Base-by-base conservation (phyloP, 30 jellyfish, hydroid and myxozoan genomes). In the Turritopsis dohrnii region DNA sequence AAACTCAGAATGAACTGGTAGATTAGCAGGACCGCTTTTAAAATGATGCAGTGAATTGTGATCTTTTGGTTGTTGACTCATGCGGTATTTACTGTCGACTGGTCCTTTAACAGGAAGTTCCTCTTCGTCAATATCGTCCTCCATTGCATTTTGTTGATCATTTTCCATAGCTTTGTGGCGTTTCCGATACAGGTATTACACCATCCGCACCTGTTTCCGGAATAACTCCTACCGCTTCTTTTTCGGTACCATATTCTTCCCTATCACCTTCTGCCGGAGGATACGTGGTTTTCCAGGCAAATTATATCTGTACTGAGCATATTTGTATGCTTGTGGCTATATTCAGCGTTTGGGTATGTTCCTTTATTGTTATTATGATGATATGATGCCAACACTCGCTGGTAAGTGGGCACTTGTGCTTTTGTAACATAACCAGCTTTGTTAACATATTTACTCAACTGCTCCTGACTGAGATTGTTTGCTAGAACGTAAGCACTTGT, bases 171-270 rank as follows among this genome's bases (percentile, higher is more conserved):
- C 16, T 69, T 1, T 69, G 19, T 69, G 77, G 16, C 30, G 31
- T 69, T 69, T 69, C 16, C 30, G 28, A 27, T 69, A 69, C 22
- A 69, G 19, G 19, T 69, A 7, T 8, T 69, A 69, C 28, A 69
- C 77, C n/a, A 69, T 69, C 77, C 17, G 77, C 77, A 0, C 77
- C 77, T 69, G 77, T 69, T 27, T 69, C 77, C 4, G 77, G 77
- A 21, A 69, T 69, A 27, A n/a, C 28, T 7, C 31, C 77, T 16
- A 69, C 77, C 9, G 77, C 77, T 27, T 69, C 77, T 69, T 27
- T 69, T 21, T 69, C 77, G 22, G 30, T 27, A n/a, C 77, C 77
- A 0, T 69, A 69, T 21, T 69, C 77, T 21, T 69, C 77, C 22
- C 30, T 69, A 17, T 69, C 77, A 69, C 28, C 9, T 69, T 69